Evolutionary conservation across 2,888 invertebrate genomes (phyloP).

Genomic region (Arge pagana): DNA sequence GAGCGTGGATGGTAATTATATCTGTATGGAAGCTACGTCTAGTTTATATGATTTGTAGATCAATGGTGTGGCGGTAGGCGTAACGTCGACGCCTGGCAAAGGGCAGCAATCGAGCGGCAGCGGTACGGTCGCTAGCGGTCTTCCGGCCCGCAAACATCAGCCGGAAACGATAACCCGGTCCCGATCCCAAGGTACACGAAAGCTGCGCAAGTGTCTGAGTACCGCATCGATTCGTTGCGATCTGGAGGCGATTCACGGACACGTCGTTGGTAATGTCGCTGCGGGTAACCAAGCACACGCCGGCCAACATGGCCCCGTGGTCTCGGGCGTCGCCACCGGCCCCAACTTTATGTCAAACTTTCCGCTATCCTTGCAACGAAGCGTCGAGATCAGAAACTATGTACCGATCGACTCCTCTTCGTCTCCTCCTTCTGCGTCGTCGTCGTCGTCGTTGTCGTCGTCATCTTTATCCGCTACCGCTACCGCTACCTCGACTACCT

Average conservation of each 20-base stretch:
- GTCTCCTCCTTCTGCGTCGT: too few species aligned
- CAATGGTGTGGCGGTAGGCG: slow-evolving; percentile 79
- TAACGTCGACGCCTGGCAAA: slow-evolving; percentile 57
- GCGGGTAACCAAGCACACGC: too few species aligned
- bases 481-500: slow-evolving; percentile 53
- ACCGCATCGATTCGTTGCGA: slow-evolving; percentile 80
- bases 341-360: slow-evolving; percentile 35
- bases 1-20: too few species aligned
- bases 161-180: slow-evolving; percentile 75
- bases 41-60: slow-evolving; percentile 65
- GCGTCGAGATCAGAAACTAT: slow-evolving; percentile 54
- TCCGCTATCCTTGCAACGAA: slow-evolving; percentile 51
- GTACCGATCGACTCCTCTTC: slow-evolving; percentile 52
- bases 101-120: slow-evolving; percentile 29
- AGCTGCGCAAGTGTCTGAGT: slow-evolving; percentile 90
- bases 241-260: slow-evolving; percentile 64
- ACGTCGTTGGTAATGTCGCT: too few species aligned
- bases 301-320: slow-evolving; percentile 55
- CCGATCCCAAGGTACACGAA: slow-evolving; percentile 94
- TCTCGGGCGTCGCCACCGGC: slow-evolving; percentile 53
- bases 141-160: slow-evolving; percentile 46
- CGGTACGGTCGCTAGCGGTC: slow-evolving; percentile 31
- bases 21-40: too few species aligned
- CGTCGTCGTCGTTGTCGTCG: too few species aligned
- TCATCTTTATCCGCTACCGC: slow-evolving; percentile 68